phyloP scores from a whole-genome alignment of 37 sponge, comb jelly and placozoan species.

The Amphimedon queenslandica region DNA sequence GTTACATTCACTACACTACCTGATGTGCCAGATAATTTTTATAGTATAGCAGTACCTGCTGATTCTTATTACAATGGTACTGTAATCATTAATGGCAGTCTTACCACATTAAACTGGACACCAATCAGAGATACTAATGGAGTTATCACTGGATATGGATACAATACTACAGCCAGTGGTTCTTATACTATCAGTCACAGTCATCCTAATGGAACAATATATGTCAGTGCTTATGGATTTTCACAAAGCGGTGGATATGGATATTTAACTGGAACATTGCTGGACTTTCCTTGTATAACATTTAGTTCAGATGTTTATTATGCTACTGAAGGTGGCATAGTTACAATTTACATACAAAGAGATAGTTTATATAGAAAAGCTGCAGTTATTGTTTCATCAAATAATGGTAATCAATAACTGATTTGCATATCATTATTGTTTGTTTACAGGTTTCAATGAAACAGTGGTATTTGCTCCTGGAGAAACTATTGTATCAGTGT shows the following conservation, averaged over 20 bases:
- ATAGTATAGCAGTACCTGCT: neutral
- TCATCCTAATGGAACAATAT: slow-evolving; percentile 5
- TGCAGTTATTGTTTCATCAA: too few relatives aligned
- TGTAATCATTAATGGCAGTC: neutral
- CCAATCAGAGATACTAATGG: neutral
- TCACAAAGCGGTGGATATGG: neutral
- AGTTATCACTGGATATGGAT: slow-evolving; percentile 15
- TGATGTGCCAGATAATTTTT: neutral
- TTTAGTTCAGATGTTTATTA: too few relatives aligned
- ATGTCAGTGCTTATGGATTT: slow-evolving; percentile 23
- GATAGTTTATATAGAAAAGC: too few relatives aligned
- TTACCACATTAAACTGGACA: neutral
- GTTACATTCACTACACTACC: neutral
- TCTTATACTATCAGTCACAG: neutral
- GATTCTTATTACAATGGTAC: neutral
- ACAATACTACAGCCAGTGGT: neutral
- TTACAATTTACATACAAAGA: too few relatives aligned
- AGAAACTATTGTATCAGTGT: too few relatives aligned
- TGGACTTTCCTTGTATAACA: too few relatives aligned
- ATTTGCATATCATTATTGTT: too few relatives aligned
- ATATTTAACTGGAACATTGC: slow-evolving; percentile 4
- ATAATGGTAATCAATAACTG: too few relatives aligned
- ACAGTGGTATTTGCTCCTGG: too few relatives aligned
- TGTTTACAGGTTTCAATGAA: too few relatives aligned
- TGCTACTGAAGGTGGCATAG: too few relatives aligned